Conservation (phyloP, 2,113 vertebrate species). For the Sceloporus undulatus region DNA sequence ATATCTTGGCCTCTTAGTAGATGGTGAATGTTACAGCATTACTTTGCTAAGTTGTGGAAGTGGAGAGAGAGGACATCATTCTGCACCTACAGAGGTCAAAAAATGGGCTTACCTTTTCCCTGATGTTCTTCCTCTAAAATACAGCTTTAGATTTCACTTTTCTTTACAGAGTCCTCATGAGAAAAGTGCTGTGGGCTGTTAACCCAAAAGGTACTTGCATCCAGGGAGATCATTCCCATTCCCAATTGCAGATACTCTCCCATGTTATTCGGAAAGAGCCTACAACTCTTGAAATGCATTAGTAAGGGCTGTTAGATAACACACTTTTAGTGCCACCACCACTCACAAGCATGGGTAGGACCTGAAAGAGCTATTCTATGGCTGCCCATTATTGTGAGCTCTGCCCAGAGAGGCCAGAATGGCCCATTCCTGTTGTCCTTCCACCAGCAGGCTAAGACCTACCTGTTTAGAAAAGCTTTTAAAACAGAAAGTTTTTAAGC, state of each 20-base stretch:
- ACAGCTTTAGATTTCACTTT: too few species aligned
- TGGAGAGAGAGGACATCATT: not conserved
- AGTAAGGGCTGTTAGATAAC: not conserved
- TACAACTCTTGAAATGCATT: not conserved
- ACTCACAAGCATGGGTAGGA: too few species aligned
- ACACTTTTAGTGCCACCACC: not conserved
- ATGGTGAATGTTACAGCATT: not conserved
- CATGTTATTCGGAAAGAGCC: too few species aligned
- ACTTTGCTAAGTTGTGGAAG: not conserved
- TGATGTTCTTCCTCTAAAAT: not conserved
- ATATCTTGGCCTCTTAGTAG: not conserved
- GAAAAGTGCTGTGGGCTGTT: not conserved
- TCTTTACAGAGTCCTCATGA: not conserved
- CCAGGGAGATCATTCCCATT: not conserved
- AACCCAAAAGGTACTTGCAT: not conserved
- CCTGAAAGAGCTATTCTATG: not conserved
- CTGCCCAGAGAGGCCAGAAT: too few species aligned
- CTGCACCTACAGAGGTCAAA: not conserved
- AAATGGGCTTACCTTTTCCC: not conserved
- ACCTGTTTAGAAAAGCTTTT: too few species aligned
- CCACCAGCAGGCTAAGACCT: too few species aligned
- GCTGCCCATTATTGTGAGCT: too few species aligned
- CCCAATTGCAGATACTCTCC: too few species aligned
- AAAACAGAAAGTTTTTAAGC: too few species aligned
- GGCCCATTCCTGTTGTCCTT: too few species aligned